Base-by-base conservation (phyloP, 2,888 invertebrate species). In the Ischnus inquisitorius region DNA sequence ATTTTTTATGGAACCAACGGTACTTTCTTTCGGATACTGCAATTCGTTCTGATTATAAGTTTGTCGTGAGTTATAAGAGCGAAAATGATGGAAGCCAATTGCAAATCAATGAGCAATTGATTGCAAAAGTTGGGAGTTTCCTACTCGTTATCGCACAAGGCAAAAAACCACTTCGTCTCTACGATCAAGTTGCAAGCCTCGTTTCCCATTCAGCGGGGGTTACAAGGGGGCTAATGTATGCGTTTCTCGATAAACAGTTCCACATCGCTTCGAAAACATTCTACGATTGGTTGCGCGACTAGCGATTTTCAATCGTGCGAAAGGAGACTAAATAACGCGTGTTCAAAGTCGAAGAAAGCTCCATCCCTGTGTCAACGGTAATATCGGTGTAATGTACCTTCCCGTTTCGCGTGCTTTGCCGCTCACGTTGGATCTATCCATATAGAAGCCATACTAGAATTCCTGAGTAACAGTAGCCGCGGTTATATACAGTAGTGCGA, bases 161-260 rank as follows among this genome's bases (percentile, higher is more conserved):
- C 16, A 69, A 62, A 74, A 74, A 71, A 41, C 28, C 60, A 34
- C 60, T 62, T 34, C 8, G 60, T 62, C 28, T 14, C 60, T 3
- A 6, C 43, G 60, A 72, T 72, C 57, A 71, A 78, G 72, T 57
- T 64, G 57, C 67, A 74, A 79, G 79, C 72, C 28, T 46, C 41
- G 41, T 8, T 65, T 46, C 57, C 79, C 25, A 25, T 28, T 14
- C 25, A 14, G 57, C 57, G 57, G 12, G 43, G 60, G 43, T n/a
- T 25, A 34, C 34, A 34, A 22, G 43, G n/a, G 62, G 39, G 41
- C 0, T 4, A 2, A 16, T 60, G 57, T n/a, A 2, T 12, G 28
- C 28, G 2, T 25, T 28, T 60, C 57, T 28, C 57, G 57, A 60
- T 60, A 60, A 60, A 5, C 14, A 60, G 57, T 25, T 22, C 28